Percentiles rank a stretch among this genome's conserved stretches.
These are phyloP conservation scores for Synanthedon andrenaeformis DNA, from an alignment of 2,888 invertebrate genomes.

Conservation along the genomic window DNA sequence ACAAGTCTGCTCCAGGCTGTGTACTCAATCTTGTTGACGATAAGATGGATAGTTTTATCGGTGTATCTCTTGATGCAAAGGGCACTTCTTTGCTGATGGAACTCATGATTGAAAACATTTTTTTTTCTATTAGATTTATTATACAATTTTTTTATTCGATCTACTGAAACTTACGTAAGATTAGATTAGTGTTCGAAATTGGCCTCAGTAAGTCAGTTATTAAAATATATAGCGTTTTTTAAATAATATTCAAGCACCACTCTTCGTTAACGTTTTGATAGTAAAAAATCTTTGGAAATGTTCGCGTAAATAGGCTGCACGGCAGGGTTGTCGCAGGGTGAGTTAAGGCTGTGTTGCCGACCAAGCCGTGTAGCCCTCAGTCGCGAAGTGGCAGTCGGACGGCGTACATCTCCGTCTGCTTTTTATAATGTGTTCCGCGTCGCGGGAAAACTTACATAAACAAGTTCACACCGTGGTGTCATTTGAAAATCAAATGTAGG, in stretches of 20 bases:
- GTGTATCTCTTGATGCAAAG: background rate
- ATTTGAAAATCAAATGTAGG: too few species aligned
- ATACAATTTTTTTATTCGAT: too few species aligned
- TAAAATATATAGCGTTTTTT: too few species aligned
- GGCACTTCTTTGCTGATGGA: too few species aligned
- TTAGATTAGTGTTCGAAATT: too few species aligned
- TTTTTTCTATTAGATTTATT: too few species aligned
- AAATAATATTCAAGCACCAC: too few species aligned
- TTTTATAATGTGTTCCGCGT: conserved; percentile 3
- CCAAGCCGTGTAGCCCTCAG: conserved; percentile 13
- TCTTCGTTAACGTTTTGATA: too few species aligned
- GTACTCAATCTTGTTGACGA: conserved; percentile 9
- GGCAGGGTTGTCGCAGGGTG: conserved; percentile 14
- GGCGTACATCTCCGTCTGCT: background rate
- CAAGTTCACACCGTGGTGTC: conserved; percentile 5
- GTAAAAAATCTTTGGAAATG: too few species aligned
- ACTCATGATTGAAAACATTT: too few species aligned
- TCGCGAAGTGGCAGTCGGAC: conserved; percentile 22
- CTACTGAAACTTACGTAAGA: too few species aligned
- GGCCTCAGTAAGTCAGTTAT: too few species aligned
- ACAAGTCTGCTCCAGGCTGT: conserved; percentile 9
- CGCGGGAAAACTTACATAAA: conserved; percentile 20
- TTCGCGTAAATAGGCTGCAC: background rate
- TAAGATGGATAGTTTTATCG: background rate
- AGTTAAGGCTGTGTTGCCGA: conserved; percentile 10